Conservation (phyloP, 2,113 vertebrate genomes). For the Anhinga anhinga region DNA sequence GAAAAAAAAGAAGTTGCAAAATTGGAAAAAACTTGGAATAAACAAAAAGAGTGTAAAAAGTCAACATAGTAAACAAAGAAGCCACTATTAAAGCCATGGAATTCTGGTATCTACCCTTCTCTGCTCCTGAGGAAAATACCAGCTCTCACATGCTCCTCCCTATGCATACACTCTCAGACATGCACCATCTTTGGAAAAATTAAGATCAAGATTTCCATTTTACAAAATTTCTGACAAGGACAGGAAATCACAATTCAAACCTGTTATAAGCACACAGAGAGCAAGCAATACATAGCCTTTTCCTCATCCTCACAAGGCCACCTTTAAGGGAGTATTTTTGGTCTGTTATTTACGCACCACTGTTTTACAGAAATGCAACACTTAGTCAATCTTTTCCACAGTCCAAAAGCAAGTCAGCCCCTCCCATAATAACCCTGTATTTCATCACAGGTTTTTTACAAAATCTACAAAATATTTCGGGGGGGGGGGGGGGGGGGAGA, state of each 20-base stretch:
- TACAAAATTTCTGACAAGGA: not conserved
- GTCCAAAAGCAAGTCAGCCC: not conserved
- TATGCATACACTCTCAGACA: not conserved
- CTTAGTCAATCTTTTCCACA: not conserved
- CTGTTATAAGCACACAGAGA: not conserved
- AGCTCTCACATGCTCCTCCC: not conserved
- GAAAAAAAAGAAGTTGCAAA: not conserved
- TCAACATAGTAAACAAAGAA: not conserved
- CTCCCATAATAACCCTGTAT: not conserved
- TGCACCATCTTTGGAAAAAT: not conserved
- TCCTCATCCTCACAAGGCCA: not conserved
- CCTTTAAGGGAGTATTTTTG: not conserved
- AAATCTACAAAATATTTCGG: not conserved
- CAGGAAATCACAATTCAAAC: not conserved
- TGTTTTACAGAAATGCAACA: not conserved
- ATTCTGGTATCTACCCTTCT: not conserved
- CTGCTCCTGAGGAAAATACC: not conserved
- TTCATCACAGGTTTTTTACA: not conserved
- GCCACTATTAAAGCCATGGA: not conserved
- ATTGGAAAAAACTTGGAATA: not conserved
- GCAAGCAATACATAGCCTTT: not conserved
- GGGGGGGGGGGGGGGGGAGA: fast-evolving
- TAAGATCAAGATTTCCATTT: not conserved
- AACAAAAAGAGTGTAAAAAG: not conserved
- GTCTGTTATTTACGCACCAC: not conserved